Evolutionary conservation across 2,113 vertebrate genomes (phyloP).

Genomic region (Caracal caracal): DNA sequence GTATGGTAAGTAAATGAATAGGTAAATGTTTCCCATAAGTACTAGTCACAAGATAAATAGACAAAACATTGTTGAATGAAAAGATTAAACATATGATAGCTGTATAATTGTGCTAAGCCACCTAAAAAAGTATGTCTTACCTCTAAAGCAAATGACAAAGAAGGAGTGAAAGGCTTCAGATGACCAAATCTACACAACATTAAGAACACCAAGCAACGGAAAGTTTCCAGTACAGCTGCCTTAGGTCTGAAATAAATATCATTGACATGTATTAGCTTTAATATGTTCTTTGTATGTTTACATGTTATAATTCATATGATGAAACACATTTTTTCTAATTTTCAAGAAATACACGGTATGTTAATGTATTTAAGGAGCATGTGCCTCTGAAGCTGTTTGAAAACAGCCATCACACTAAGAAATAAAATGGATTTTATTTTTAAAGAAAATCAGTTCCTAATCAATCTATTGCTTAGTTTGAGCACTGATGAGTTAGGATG

Average conservation of each 20-base stretch:
- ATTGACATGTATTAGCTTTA: slow-evolving; percentile 43
- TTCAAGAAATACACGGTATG: not conserved
- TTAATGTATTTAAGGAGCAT: not conserved
- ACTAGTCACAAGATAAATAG: not conserved
- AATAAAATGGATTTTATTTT: not conserved
- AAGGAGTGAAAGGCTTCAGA: slow-evolving; percentile 80
- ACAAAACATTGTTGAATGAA: not conserved
- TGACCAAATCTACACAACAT: slow-evolving; percentile 78
- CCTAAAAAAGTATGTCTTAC: slow-evolving; percentile 85
- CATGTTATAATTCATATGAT: not conserved
- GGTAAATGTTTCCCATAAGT: not conserved
- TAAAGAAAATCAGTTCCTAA: not conserved
- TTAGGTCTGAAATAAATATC: slow-evolving; percentile 81
- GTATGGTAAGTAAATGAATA: not conserved
- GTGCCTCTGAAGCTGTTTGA: not conserved
- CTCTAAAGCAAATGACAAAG: slow-evolving; percentile 83
- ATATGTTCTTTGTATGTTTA: not conserved
- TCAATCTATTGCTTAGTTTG: not conserved
- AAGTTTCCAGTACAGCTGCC: slow-evolving; percentile 86
- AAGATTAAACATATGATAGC: not conserved
- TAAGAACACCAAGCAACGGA: slow-evolving; percentile 88
- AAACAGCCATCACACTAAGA: not conserved
- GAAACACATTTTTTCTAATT: not conserved
- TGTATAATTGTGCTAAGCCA: not conserved
- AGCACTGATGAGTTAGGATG: not conserved